Evolutionary conservation across 2,797 vertebrate species (phyloP).

Genomic region (Emys orbicularis): DNA sequence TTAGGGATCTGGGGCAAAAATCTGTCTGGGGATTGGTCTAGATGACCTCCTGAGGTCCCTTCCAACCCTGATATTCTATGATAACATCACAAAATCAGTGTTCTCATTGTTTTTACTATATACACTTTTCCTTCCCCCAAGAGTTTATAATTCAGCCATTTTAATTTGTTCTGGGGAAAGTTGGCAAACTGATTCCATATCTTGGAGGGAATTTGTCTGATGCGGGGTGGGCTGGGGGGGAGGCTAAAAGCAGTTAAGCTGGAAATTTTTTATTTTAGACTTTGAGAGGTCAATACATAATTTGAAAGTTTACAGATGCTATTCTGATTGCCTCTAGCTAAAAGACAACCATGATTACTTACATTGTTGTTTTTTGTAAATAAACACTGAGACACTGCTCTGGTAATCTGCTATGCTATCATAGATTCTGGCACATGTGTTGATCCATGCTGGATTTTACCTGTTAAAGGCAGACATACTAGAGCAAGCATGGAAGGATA

Average conservation of each 20-base stretch:
- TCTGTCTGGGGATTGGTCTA: too few relatives aligned
- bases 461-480: accelerated
- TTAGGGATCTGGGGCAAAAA: too few relatives aligned
- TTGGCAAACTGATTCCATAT: slow-evolving; percentile 10
- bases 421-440: accelerated
- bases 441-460: accelerated
- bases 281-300: slow-evolving; percentile 67
- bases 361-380: background rate
- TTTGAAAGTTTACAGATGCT: slow-evolving; percentile 43
- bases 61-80: too few relatives aligned
- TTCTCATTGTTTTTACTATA: background rate
- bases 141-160: slow-evolving; percentile 34
- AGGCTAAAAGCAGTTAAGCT: slow-evolving; percentile 50
- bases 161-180: slow-evolving; percentile 60
- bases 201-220: slow-evolving; percentile 40
- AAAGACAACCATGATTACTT: background rate
- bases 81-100: slow-evolving; percentile 54
- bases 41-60: too few relatives aligned
- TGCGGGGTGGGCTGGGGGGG: background rate
- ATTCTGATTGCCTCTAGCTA: background rate
- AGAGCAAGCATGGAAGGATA: background rate
- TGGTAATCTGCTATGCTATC: background rate
- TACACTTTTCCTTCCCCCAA: slow-evolving; percentile 21
- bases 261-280: slow-evolving; percentile 39
- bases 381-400: background rate